Base-by-base conservation (phyloP, 2,113 vertebrate species). In the Tympanuchus pallidicinctus region DNA sequence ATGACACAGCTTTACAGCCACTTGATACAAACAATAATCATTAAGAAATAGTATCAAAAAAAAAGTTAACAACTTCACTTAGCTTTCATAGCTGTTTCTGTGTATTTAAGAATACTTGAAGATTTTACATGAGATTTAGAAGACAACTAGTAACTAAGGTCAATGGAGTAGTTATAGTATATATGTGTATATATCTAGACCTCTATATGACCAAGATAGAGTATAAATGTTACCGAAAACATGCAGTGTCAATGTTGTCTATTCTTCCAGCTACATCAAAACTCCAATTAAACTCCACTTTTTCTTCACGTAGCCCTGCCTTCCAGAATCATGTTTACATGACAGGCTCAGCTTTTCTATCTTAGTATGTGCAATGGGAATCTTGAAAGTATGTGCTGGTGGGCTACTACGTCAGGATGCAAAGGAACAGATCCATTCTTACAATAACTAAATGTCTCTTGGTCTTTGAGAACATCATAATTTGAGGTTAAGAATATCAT, bases 211-310 rank as follows among this genome's bases (percentile, higher is more conserved):
- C 42, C 32, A 50, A 86, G 19, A 30, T 1, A 69, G 42, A 80
- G 19, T 74, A 34, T 60, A 90, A 72, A 75, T 0, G 0, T 79
- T 73, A 50, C 25, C 72, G 50, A 57, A 91, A 87, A 67, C 3
- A 10, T 36, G 24, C n/a, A 42, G 30, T 80, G 30, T 40, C 38
- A 66, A 40, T 0, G 0, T 38, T 59, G 8, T 47, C 32, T 47
- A 7, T 72, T 61, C 36, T 84, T 72, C 71, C 48, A 45, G 34
- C 36, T 71, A 65, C 50, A 65, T 38, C 17, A 82, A 60, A 92
- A 61, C 18, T 87, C 36, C 36, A 45, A 5, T 71, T 56, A 56
- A 42, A 45, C 34, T 85, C n/a, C 57, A 11, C 0, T 40, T 91
- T 91, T 19, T 59, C 14, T 65, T 71, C 72, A 64, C 61, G 21